A percentile compares a stretch with the other conserved stretches of the same genome.
phyloP scores from a whole-genome alignment of 2,888 invertebrate genomes.

The Apeira syringaria region DNA sequence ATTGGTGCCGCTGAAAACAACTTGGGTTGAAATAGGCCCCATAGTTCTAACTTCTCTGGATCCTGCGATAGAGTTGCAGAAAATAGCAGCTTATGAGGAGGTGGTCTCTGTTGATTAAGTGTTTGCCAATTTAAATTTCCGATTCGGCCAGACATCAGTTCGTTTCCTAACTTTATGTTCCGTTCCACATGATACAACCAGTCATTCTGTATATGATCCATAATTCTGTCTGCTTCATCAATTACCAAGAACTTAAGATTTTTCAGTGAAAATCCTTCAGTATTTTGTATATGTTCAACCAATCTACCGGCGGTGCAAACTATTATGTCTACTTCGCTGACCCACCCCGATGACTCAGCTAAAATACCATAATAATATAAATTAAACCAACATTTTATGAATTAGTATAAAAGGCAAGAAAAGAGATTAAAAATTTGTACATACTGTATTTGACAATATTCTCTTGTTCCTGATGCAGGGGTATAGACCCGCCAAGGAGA shows the following conservation, averaged over 20 bases:
- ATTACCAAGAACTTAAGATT: constrained; percentile 92
- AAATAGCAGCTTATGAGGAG: constrained; percentile 95
- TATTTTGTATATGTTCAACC: constrained; percentile 94
- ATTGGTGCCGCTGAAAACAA: constrained; percentile 90
- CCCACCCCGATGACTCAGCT: constrained; percentile 83
- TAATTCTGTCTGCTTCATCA: constrained; percentile 98
- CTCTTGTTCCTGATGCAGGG: constrained; percentile 87
- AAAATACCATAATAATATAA: too few species aligned
- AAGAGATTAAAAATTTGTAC: constrained; percentile 26
- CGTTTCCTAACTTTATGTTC: constrained; percentile 84
- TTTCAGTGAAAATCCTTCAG: constrained; percentile 89
- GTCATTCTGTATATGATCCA: constrained; percentile 95
- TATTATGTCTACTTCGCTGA: constrained; percentile 90
- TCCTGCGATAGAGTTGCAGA: constrained; percentile 99
- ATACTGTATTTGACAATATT: constrained; percentile 82
- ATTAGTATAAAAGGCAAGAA: too few species aligned
- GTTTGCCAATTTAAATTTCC: constrained; percentile 77
- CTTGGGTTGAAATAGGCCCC: constrained; percentile 96
- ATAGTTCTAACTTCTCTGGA: constrained; percentile 95
- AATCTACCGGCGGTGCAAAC: constrained; percentile 97
- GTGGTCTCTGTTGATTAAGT: constrained; percentile 68
- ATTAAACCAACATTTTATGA: too few species aligned
- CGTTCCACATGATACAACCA: constrained; percentile 93
- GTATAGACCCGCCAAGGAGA: constrained; percentile 86
- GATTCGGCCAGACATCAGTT: constrained; percentile 73